Conservation (phyloP, 2,888 invertebrate genomes). For the Patella caerulea region DNA sequence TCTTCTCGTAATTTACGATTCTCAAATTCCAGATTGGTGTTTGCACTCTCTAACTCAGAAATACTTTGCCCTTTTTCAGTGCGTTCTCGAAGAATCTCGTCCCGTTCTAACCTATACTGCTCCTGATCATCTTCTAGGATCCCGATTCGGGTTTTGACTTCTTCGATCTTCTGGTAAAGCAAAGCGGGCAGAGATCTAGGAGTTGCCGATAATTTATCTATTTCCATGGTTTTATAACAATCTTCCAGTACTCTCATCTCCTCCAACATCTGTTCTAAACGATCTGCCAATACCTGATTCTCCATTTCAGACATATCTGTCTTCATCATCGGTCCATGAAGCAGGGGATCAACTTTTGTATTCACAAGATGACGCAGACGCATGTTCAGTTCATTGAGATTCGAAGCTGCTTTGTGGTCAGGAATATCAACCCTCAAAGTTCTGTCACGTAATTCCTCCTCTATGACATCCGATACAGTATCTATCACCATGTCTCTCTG, state of each 20-base stretch:
- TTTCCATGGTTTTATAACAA: conserved; percentile 27
- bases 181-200: conserved; percentile 18
- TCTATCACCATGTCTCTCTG: conserved; percentile 30
- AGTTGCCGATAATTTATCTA: conserved; percentile 8
- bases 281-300: conserved; percentile 15
- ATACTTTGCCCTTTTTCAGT: conserved; percentile 21
- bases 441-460: conserved; percentile 24
- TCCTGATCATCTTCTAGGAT: conserved; percentile 28
- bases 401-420: conserved; percentile 26
- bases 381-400: conserved; percentile 23
- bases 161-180: conserved; percentile 35
- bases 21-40: conserved; percentile 28
- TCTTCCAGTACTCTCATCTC: conserved; percentile 26
- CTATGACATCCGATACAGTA: conserved; percentile 26
- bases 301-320: conserved; percentile 30
- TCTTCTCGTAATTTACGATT: conserved; percentile 26
- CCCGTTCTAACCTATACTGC: conserved; percentile 18
- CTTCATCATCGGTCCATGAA: conserved; percentile 27
- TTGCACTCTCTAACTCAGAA: conserved; percentile 13
- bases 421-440: conserved; percentile 28
- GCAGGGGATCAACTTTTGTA: conserved; percentile 37
- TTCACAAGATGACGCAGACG: conserved; percentile 31
- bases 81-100: conserved; percentile 16
- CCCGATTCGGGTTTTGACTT: conserved; percentile 22
- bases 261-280: conserved; percentile 27